phyloP scores from a whole-genome alignment of 2,888 invertebrate genomes.

The Andricus curvator region DNA sequence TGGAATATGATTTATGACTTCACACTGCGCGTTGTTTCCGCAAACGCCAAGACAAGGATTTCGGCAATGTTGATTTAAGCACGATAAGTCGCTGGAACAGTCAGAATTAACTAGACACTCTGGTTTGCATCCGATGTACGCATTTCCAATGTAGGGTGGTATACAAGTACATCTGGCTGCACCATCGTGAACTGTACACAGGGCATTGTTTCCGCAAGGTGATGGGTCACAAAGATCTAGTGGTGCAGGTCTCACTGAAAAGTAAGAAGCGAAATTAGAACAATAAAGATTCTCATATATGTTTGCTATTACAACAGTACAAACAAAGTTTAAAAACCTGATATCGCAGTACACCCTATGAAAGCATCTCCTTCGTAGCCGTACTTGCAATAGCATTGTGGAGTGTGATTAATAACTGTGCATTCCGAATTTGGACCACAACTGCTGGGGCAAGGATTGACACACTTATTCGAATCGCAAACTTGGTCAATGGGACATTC shows the following conservation, averaged over 20 bases:
- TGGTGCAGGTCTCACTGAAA: conserved; percentile 59
- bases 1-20: conserved; percentile 90
- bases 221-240: conserved; percentile 86
- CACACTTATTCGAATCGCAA: conserved; percentile 90
- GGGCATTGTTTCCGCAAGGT: conserved; percentile 91
- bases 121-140: conserved; percentile 85
- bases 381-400: conserved; percentile 88
- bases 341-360: conserved; percentile 84
- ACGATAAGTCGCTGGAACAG: conserved; percentile 88
- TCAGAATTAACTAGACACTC: conserved; percentile 91
- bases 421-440: conserved; percentile 91
- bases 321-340: conserved; percentile 32
- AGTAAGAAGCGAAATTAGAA: conserved; percentile 33
- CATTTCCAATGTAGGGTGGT: conserved; percentile 92
- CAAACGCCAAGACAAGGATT: conserved; percentile 93
- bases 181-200: conserved; percentile 86
- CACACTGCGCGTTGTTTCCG: conserved; percentile 90
- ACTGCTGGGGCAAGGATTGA: conserved; percentile 87
- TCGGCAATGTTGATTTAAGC: conserved; percentile 90
- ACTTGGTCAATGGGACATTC: conserved; percentile 89
- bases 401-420: conserved; percentile 87
- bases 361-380: conserved; percentile 93
- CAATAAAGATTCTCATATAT: background rate
- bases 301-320: background rate
- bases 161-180: conserved; percentile 90